Conservation (phyloP, 1,140 invertebrate genomes). For the Leptestheria dahalacensis region DNA sequence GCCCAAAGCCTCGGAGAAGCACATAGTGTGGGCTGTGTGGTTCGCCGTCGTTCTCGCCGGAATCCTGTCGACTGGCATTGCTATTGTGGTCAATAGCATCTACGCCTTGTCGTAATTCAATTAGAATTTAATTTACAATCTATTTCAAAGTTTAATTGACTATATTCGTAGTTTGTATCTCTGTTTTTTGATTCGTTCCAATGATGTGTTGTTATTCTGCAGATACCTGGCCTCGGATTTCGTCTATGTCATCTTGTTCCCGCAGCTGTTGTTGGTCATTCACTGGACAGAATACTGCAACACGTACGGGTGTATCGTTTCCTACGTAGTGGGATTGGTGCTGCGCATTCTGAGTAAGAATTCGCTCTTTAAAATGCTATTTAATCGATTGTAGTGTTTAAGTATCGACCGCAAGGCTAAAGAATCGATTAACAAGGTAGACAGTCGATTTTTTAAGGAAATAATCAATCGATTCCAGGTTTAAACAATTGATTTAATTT, state of each 20-base stretch:
- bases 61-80: constrained; percentile 50
- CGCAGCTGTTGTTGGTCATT: constrained; percentile 43
- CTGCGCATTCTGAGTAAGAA: constrained; percentile 29
- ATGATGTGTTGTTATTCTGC: constrained; percentile 5
- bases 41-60: constrained; percentile 53
- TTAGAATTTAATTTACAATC: background rate
- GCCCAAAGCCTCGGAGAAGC: constrained; percentile 53
- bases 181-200: background rate
- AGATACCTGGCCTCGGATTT: constrained; percentile 40
- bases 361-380: background rate
- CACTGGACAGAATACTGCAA: constrained; percentile 36
- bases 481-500: too few relatives aligned
- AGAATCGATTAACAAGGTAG: too few relatives aligned
- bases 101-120: constrained; percentile 52
- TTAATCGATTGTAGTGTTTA: background rate
- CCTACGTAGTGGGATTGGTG: constrained; percentile 38
- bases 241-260: constrained; percentile 48
- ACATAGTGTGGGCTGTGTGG: constrained; percentile 59
- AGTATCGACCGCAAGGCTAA: too few relatives aligned
- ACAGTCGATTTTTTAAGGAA: too few relatives aligned
- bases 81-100: constrained; percentile 54
- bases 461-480: too few relatives aligned
- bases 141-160: background rate
- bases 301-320: constrained; percentile 42
- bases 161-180: background rate